Conservation (phyloP, 2,888 invertebrate genomes). For the Clusia tigrina region DNA sequence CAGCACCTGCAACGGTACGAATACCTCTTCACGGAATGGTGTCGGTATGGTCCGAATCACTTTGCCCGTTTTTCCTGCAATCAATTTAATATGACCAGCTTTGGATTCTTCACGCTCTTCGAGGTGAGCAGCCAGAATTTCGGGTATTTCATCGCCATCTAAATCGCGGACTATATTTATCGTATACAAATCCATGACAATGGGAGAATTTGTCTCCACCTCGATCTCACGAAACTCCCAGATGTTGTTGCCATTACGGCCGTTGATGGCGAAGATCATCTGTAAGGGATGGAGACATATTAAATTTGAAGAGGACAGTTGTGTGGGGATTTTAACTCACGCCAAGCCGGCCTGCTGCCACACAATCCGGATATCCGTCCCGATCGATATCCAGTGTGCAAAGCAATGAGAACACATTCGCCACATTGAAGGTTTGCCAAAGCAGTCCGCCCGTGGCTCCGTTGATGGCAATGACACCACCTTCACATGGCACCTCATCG, state of each 20-base stretch:
- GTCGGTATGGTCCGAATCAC: conserved; percentile 71
- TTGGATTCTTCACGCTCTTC: conserved; percentile 66
- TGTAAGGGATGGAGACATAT: conserved; percentile 40
- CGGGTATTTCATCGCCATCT: conserved; percentile 74
- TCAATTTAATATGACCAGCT: conserved; percentile 72
- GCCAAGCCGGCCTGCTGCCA: conserved; percentile 77
- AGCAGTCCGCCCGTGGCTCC: conserved; percentile 75
- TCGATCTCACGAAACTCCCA: conserved; percentile 68
- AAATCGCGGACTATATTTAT: conserved; percentile 76
- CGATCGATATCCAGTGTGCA: conserved; percentile 76
- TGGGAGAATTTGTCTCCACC: conserved; percentile 64
- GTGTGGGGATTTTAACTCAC: conserved; percentile 64
- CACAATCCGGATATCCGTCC: conserved; percentile 76
- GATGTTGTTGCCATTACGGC: conserved; percentile 71
- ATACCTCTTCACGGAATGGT: conserved; percentile 74
- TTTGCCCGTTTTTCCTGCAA: conserved; percentile 76
- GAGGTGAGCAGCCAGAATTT: conserved; percentile 76
- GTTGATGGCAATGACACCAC: conserved; percentile 79
- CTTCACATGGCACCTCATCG: conserved; percentile 75
- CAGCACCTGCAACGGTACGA: conserved; percentile 76
- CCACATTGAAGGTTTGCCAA: conserved; percentile 78
- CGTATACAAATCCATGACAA: conserved; percentile 71
- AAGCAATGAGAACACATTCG: conserved; percentile 77
- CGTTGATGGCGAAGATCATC: conserved; percentile 73
- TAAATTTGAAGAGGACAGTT: no score